These are phyloP conservation scores for Campylomormyrus tamandua DNA, from an alignment of 2,113 vertebrate species.

Conservation along the genomic window DNA sequence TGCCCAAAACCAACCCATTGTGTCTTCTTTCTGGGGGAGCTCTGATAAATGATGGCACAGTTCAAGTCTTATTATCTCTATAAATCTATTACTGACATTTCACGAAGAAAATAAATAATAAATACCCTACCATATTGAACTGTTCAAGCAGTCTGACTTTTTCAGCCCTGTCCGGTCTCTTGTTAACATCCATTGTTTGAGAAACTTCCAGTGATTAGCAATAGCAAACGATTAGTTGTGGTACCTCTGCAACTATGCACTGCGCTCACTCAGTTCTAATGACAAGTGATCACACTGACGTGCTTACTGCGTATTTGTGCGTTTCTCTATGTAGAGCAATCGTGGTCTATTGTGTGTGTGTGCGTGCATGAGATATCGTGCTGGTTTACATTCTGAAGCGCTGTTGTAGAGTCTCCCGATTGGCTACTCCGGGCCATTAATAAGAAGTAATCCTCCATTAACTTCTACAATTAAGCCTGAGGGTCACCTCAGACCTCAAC, in stretches of 20 bases:
- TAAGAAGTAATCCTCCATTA: background rate
- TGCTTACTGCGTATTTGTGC: too few species aligned
- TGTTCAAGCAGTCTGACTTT: background rate
- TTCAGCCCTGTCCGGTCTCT: background rate
- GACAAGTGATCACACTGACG: background rate
- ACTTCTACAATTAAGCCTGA: background rate
- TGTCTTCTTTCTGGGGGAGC: background rate
- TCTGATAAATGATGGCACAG: background rate
- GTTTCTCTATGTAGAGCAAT: too few species aligned
- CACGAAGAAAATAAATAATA: background rate
- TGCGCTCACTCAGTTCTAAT: background rate
- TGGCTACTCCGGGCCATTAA: background rate
- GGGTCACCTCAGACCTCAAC: background rate
- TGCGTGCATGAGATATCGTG: background rate
- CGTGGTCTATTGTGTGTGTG: too few species aligned
- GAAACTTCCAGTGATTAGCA: background rate
- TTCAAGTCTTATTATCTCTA: background rate
- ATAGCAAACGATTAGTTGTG: background rate
- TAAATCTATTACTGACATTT: background rate
- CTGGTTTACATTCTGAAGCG: background rate
- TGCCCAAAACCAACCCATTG: background rate
- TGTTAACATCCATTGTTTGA: background rate
- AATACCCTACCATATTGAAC: background rate
- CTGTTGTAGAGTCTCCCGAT: background rate
- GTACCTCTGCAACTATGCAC: background rate